Evolutionary conservation across 2,113 vertebrate genomes (phyloP), one percentile per base, ranked within the genome.

Genomic region (Ceyx cyanopectus): DNA sequence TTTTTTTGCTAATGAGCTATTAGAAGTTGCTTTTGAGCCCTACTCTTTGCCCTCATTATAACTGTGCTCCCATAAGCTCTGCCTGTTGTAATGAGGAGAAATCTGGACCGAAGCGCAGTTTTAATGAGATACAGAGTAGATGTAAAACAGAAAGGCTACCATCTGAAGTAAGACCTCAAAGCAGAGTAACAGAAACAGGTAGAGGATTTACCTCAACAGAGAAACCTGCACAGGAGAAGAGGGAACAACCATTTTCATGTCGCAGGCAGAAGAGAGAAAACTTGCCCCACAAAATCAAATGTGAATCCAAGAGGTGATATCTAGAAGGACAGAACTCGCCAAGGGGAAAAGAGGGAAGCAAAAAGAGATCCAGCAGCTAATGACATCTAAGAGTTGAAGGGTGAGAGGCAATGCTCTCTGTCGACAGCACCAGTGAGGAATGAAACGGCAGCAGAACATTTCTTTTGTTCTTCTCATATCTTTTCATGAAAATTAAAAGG

Each of bases 21-120:
- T 96, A 97, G 92, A 92, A 95, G 82, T 92, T 97, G 97, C 19
- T 95, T 97, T 91, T 96, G 85, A 95, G 96, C 93, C 69, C 75
- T 88, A 95, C 79, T 93, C 89, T 95, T 96, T 97, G 96, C 93
- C 95, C 96, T 98, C 97, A 97, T 98, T 97, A 97, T 93, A 96
- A 80, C 86, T 63, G 26, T 78, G 92, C 76, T 95, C 85, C 92
- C 93, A 97, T 87, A 96, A 96, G 89, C 87, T 87, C 88, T 95
- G 95, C 51, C 94, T 93, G 81, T 69, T 96, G 91, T 96, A 97
- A 97, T 95, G 96, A 98, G 91, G 89, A 90, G 80, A 85, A 96
- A 32, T 58, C 90, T 78, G 40, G 88, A 91, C 87, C 8, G 72
- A 91, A 87, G 87, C 69, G 85, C 54, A 29, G 40, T 85, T 97